Percentiles rank a stretch among this genome's conserved stretches.
These are phyloP conservation scores for Ochlodes sylvanus DNA, from an alignment of 2,888 invertebrate species.

Conservation along the genomic window DNA sequence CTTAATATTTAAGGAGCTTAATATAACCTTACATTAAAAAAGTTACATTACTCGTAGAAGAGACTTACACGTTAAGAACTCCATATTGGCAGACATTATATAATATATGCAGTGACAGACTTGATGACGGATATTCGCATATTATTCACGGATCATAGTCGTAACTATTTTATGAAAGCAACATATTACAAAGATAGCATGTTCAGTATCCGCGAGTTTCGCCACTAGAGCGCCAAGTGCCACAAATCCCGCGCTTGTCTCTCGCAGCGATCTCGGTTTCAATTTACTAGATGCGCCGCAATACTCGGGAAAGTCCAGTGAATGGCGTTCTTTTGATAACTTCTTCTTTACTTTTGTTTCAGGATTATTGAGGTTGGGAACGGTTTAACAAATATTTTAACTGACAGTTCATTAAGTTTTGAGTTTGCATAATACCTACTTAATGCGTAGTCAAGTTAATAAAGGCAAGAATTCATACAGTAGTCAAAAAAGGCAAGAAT, in stretches of 20 bases:
- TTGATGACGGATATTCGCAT: too few relatives aligned
- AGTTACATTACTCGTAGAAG: background rate
- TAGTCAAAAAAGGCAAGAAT: too few relatives aligned
- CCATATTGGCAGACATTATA: too few relatives aligned
- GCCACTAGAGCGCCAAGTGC: constrained; percentile 50
- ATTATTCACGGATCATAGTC: background rate
- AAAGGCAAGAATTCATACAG: too few relatives aligned
- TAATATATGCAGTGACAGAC: too few relatives aligned
- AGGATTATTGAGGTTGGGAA: too few relatives aligned
- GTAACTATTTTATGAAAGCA: background rate
- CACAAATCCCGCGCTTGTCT: constrained; percentile 66
- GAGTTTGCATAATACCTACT: too few relatives aligned
- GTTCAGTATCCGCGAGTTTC: constrained; percentile 48
- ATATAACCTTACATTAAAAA: background rate
- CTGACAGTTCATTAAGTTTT: too few relatives aligned
- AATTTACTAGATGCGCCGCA: constrained; percentile 29
- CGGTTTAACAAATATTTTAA: too few relatives aligned
- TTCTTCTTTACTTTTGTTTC: background rate
- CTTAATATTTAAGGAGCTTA: too few relatives aligned
- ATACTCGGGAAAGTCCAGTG: constrained; percentile 2
- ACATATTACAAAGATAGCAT: constrained; percentile 12
- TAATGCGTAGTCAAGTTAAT: too few relatives aligned
- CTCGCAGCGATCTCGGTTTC: constrained; percentile 53
- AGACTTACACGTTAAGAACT: too few relatives aligned
- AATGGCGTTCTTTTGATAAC: background rate